Evolutionary conservation across 2,113 vertebrate genomes (phyloP).

Genomic region (Limanda limanda): DNA sequence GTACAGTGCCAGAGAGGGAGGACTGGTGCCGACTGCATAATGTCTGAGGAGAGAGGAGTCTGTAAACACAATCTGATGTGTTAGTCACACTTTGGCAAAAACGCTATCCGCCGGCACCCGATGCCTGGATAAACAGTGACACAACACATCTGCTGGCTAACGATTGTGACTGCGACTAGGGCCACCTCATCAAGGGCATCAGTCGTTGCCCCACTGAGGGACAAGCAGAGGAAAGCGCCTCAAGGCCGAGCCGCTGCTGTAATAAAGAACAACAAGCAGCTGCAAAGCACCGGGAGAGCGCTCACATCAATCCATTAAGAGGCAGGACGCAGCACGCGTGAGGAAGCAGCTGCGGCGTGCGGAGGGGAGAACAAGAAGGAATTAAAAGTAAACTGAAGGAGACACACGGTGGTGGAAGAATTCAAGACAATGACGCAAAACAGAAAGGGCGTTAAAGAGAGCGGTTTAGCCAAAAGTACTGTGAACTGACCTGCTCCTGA

Average conservation of each 20-base stretch:
- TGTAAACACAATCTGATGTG: conserved; percentile 71
- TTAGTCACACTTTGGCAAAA: conserved; percentile 67
- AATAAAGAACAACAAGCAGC: conserved; percentile 71
- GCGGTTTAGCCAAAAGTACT: background rate
- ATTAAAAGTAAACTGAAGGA: conserved; percentile 66
- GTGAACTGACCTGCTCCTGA: conserved; percentile 17
- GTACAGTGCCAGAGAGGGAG: conserved; percentile 37
- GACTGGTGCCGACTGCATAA: conserved; percentile 55
- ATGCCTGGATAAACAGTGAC: conserved; percentile 60
- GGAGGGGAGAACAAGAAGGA: conserved; percentile 52
- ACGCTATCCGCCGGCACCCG: conserved; percentile 46
- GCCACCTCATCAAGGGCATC: conserved; percentile 64
- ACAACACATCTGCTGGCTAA: conserved; percentile 69
- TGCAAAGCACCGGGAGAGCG: conserved; percentile 53
- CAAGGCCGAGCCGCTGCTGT: conserved; percentile 55
- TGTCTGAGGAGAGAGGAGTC: conserved; percentile 41
- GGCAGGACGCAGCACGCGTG: conserved; percentile 48
- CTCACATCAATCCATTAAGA: conserved; percentile 73
- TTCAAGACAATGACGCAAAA: conserved; percentile 25
- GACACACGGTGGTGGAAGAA: conserved; percentile 29
- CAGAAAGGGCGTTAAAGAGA: background rate
- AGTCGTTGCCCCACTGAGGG: conserved; percentile 45
- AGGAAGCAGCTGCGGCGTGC: conserved; percentile 57
- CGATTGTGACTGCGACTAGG: conserved; percentile 53
- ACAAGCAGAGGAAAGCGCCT: conserved; percentile 40